Evolutionary conservation across 2,797 vertebrate genomes (phyloP), one percentile per base, ranked within the genome.

Genomic region (Lophius americanus): DNA sequence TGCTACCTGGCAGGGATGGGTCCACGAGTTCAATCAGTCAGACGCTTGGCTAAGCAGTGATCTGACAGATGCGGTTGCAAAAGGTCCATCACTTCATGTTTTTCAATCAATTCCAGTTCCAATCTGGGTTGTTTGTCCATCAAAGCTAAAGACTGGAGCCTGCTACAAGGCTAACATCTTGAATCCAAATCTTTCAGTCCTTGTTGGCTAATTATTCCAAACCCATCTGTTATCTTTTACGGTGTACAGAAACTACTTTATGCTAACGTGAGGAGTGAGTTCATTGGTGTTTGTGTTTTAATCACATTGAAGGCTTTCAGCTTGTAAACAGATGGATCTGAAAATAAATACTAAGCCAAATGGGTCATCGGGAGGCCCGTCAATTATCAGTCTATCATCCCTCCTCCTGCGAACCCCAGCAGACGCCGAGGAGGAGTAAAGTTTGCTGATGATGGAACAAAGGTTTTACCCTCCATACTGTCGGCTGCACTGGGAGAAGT

Each of bases 11-110:
- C 86, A 85, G 80, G 66, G 53, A 84, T 57, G 56, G 82, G 82
- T 86, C 79, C 76, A 70, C 33, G 6, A 55, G 84, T 89, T 87
- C 85, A 84, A 86, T 87, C 86, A 82, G 88, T 92, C 89, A 87
- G 76, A 38, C 48, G 43, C 61, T 37, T 42, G 3, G 54, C 84
- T 79, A 77, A 66, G 64, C 51, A 47, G 54, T 49, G 66, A 81
- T 79, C 84, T 91, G 89, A 89, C 86, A 82, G 81, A 84, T 85
- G 82, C 82, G 85, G 82, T 86, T 90, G 87, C 85, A 84, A 80
- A 76, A 86, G 78, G 85, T 85, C 85, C 79, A 82, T 80, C 46
- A 64, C 81, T 75, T 79, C 84, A 79, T 89, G 85, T 88, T 90
- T 90, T 88, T 85, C 83, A 91, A 86, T 88, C 85, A 88, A 81